Percentiles rank a stretch among this genome's conserved stretches.
These are phyloP conservation scores for Synanceia verrucosa DNA, from an alignment of 2,797 vertebrate species.

Conservation along the genomic window DNA sequence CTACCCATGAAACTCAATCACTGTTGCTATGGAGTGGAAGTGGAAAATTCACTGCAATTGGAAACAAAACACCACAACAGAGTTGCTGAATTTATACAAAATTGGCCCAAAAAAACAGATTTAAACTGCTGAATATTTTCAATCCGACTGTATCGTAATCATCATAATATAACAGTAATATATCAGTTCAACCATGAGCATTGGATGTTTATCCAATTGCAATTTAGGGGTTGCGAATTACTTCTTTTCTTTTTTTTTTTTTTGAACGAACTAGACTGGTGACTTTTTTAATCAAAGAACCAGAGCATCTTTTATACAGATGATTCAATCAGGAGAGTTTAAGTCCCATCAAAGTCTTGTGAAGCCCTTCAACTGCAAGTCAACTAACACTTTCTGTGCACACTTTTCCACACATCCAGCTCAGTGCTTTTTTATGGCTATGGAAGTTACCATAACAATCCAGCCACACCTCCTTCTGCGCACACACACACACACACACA, in stretches of 20 bases:
- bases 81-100: neutral
- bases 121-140: neutral
- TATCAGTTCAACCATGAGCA: neutral
- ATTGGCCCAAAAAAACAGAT: neutral
- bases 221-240: neutral
- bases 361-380: neutral
- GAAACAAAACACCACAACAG: neutral
- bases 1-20: neutral
- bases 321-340: neutral
- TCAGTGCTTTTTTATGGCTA: neutral
- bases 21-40: constrained; percentile 1
- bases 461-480: constrained; percentile 41
- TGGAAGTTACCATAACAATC: constrained; percentile 56
- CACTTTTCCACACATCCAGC: neutral
- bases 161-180: rapidly evolving
- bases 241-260: neutral
- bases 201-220: neutral
- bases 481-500: constrained; percentile 13
- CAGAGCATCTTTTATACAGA: neutral
- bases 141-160: neutral
- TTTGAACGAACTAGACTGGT: neutral
- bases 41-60: neutral
- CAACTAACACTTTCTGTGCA: neutral
- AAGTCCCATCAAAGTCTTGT: constrained; percentile 12
- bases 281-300: neutral